Evolutionary conservation across 2,888 invertebrate genomes (phyloP), one percentile per base, ranked within the genome.

Genomic region (Tigriopus californicus): DNA sequence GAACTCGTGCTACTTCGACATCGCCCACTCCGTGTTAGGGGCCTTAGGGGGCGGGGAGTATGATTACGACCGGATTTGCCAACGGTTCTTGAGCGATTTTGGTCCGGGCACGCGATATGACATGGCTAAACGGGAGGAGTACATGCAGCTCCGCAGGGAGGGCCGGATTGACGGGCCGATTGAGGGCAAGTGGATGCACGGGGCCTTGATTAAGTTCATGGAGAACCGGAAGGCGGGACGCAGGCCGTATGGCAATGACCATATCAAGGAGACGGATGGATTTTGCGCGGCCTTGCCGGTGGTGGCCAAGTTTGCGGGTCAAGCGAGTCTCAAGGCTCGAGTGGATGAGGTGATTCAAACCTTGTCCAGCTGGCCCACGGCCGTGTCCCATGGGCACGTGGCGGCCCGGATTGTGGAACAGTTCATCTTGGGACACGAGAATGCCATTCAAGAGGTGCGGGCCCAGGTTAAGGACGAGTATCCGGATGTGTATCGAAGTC

Each of bases 181-280:
- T 20, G 20, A 20, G 10, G 51, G 51, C 6, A 51, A 51, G 12
- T 51, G 51, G 51, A n/a, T 51, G n/a, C 51, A 51, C 10, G 51
- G 51, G 5, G 15, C 18, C 24, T 22, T 51, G 51, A 51, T 51
- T 4, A 51, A 51, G 22, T 51, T 51, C 22, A 22, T 51, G 20
- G 51, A 51, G n/a, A 51, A 51, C 24, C 4, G 4, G 2, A 51
- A 51, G 51, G 22, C 20, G 5, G 15, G 15, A 22, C 5, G 12
- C 4, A 20, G 46, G 46, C 15, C n/a, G 8, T 51, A 5, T 22
- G 51, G 51, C 20, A 18, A 51, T 51, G n/a, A 10, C 10, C 51
- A 51, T 13, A 22, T 51, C 51, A 51, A 51, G 51, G 51, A 51
- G 12, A 51, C 51, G 20, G 51, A 51, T 20, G 51, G 51, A 22